phyloP scores from a whole-genome alignment of 2,888 invertebrate species.

The Heliothis peltigera region DNA sequence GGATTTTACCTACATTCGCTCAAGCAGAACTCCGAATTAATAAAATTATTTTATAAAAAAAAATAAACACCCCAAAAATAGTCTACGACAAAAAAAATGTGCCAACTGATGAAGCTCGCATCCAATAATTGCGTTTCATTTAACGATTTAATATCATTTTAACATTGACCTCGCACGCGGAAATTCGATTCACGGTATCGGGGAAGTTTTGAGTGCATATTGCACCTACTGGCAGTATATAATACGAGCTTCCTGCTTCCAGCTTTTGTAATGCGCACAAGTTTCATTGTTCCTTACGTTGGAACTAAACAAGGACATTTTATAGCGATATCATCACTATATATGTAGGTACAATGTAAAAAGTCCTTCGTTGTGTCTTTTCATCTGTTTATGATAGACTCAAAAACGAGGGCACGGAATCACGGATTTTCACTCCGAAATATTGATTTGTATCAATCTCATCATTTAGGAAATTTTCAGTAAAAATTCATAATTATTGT shows the following conservation, averaged over 20 bases:
- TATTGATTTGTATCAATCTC: too few relatives aligned
- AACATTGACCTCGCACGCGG: conserved; percentile 14
- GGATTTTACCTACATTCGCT: not conserved
- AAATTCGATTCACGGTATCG: conserved; percentile 32
- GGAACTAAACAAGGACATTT: not conserved
- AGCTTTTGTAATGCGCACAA: not conserved
- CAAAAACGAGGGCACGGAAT: too few relatives aligned
- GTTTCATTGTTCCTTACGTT: not conserved
- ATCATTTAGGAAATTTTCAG: too few relatives aligned
- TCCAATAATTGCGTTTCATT: not conserved
- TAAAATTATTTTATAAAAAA: too few relatives aligned
- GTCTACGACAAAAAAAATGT: not conserved
- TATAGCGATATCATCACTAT: not conserved
- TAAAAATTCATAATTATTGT: too few relatives aligned
- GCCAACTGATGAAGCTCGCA: not conserved
- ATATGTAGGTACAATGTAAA: too few relatives aligned
- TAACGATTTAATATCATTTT: not conserved
- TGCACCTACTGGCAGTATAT: conserved; percentile 14
- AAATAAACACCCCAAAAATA: not conserved
- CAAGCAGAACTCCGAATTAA: not conserved
- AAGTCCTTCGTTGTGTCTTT: too few relatives aligned
- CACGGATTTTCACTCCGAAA: too few relatives aligned
- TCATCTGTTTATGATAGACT: too few relatives aligned
- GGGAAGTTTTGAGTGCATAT: conserved; percentile 26
- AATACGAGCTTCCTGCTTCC: conserved; percentile 28